These are phyloP conservation scores for Vireo altiloquus DNA, from an alignment of 2,113 vertebrate genomes.

Conservation along the genomic window DNA sequence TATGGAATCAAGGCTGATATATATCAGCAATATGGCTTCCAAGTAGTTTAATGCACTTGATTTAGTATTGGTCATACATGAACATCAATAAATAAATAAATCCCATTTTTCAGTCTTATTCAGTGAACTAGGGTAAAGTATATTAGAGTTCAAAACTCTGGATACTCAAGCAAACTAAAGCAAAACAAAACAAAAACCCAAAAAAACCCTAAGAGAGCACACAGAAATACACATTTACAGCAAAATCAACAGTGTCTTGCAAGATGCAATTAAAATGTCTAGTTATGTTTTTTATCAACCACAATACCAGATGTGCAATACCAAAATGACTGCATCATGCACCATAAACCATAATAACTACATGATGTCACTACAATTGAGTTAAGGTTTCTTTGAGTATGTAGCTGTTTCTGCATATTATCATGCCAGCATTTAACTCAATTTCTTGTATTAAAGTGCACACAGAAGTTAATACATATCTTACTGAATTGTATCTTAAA, in stretches of 20 bases:
- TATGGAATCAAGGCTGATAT: neutral
- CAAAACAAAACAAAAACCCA: neutral
- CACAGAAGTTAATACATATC: fast-evolving
- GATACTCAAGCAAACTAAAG: neutral
- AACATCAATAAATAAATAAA: neutral
- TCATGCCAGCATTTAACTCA: neutral
- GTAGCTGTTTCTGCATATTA: neutral
- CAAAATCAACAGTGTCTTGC: neutral
- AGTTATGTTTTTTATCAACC: neutral
- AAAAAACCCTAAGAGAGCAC: neutral
- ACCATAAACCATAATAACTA: neutral
- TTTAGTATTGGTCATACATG: neutral
- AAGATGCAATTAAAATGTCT: neutral
- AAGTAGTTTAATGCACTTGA: neutral
- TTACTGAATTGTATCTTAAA: neutral
- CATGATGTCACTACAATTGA: neutral
- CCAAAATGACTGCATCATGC: neutral
- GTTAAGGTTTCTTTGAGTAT: neutral
- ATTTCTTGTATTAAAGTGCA: neutral
- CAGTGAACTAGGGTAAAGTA: neutral
- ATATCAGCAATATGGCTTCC: neutral
- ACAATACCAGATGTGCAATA: neutral
- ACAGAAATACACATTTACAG: neutral
- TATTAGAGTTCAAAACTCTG: neutral
- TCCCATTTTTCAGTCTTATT: neutral